Conservation (phyloP, 2,113 vertebrate genomes). For the Ochotona curzoniae region DNA sequence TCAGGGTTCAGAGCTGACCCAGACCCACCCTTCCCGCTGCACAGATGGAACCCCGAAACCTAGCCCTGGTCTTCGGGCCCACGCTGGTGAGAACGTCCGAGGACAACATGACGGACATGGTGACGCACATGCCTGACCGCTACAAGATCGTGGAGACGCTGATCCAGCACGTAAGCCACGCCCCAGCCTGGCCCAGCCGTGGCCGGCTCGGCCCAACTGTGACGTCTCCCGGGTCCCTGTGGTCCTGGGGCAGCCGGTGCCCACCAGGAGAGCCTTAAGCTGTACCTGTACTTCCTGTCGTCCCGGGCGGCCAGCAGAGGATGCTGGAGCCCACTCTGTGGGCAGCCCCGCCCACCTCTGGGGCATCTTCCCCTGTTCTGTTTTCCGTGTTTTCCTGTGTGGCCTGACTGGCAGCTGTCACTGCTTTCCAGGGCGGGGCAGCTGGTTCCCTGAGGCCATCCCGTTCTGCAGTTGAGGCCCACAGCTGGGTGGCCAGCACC, state of each 20-base stretch:
- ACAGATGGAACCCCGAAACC: constrained; percentile 98
- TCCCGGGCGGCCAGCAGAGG: constrained; percentile 49
- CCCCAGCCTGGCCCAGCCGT: no score
- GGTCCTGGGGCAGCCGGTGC: accelerated
- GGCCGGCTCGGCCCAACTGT: not conserved
- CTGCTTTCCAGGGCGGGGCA: no score
- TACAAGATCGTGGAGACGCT: constrained; percentile 99
- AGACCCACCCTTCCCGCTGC: not conserved
- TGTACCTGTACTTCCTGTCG: no score
- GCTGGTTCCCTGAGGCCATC: no score
- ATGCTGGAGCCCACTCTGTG: not conserved
- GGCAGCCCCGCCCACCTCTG: not conserved
- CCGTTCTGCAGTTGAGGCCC: no score
- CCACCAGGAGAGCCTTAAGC: not conserved
- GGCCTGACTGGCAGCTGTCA: no score
- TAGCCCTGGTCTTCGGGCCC: constrained; percentile 97
- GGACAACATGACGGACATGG: constrained; percentile 99
- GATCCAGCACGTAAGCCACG: constrained; percentile 93
- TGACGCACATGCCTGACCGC: constrained; percentile 99
- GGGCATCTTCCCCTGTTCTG: not conserved
- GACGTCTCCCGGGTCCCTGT: not conserved
- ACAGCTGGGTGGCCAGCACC: no score
- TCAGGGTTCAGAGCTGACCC: not conserved
- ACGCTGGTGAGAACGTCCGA: constrained; percentile 96
- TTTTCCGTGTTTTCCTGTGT: no score